Conservation (phyloP, 2,797 vertebrate species). For the Spinus olivaceus region DNA sequence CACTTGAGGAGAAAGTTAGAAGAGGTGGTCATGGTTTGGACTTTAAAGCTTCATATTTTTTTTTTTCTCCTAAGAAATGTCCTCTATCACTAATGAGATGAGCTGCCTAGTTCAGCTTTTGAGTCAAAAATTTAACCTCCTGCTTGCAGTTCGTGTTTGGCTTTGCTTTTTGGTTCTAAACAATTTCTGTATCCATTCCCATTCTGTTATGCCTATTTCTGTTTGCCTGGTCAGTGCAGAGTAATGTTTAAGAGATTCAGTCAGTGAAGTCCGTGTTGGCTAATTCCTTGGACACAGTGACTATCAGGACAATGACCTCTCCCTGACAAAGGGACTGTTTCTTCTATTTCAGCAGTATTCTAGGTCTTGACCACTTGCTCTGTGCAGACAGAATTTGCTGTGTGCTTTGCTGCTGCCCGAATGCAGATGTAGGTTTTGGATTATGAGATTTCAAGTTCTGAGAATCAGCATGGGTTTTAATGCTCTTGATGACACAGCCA, state of each 20-base stretch:
- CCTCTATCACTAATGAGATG: background rate
- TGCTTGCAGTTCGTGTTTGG: background rate
- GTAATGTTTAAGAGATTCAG: background rate
- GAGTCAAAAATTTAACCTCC: background rate
- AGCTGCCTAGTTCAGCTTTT: background rate
- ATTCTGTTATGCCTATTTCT: background rate
- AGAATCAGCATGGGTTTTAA: background rate
- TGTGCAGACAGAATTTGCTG: background rate
- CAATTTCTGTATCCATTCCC: background rate
- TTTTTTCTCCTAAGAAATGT: background rate
- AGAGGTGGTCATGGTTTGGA: background rate
- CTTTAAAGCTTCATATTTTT: background rate
- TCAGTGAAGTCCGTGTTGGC: background rate
- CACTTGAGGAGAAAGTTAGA: background rate
- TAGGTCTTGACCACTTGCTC: background rate
- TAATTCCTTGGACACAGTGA: background rate
- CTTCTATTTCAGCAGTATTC: background rate
- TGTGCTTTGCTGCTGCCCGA: background rate
- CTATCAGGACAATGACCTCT: background rate
- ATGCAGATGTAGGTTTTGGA: constrained; percentile 22
- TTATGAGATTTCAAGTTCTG: constrained; percentile 35
- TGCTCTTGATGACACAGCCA: constrained; percentile 44
- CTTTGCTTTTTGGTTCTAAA: background rate
- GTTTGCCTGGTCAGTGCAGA: background rate
- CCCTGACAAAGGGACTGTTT: background rate